Conservation (phyloP, 2,797 vertebrate genomes). For the Sarcophilus harrisii region DNA sequence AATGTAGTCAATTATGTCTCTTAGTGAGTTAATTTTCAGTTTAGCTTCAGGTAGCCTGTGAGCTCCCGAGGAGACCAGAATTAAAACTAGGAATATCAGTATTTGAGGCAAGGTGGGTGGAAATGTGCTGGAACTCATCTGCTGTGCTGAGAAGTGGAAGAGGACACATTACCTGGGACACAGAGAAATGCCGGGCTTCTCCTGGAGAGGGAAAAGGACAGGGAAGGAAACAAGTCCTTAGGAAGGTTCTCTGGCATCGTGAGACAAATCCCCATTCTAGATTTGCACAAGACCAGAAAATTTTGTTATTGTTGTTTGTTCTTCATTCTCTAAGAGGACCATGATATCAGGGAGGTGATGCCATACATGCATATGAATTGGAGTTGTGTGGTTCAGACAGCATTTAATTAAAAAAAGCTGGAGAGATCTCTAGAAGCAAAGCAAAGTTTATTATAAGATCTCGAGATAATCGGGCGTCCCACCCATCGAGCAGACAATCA, state of each 20-base stretch:
- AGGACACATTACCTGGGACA: not conserved
- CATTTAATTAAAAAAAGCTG: too few relatives aligned
- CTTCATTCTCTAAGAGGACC: too few relatives aligned
- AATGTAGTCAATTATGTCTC: not conserved
- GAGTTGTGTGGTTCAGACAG: too few relatives aligned
- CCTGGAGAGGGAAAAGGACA: not conserved
- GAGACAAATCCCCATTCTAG: not conserved
- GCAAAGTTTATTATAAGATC: too few relatives aligned
- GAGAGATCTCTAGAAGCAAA: too few relatives aligned
- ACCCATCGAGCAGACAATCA: too few relatives aligned
- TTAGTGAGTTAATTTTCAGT: not conserved
- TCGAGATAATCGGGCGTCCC: too few relatives aligned
- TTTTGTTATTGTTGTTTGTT: too few relatives aligned
- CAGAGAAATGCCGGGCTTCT: not conserved
- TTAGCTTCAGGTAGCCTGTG: not conserved
- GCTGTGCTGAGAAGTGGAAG: not conserved
- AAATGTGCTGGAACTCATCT: too few relatives aligned
- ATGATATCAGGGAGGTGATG: too few relatives aligned
- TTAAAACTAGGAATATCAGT: not conserved
- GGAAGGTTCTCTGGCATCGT: not conserved
- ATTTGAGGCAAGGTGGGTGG: not conserved
- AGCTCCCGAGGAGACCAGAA: not conserved
- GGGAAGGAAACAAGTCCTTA: not conserved
- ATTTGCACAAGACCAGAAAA: not conserved
- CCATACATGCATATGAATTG: too few relatives aligned